phyloP scores from a whole-genome alignment of 2,113 vertebrate genomes.

The Cyprinodon brontotheroides region DNA sequence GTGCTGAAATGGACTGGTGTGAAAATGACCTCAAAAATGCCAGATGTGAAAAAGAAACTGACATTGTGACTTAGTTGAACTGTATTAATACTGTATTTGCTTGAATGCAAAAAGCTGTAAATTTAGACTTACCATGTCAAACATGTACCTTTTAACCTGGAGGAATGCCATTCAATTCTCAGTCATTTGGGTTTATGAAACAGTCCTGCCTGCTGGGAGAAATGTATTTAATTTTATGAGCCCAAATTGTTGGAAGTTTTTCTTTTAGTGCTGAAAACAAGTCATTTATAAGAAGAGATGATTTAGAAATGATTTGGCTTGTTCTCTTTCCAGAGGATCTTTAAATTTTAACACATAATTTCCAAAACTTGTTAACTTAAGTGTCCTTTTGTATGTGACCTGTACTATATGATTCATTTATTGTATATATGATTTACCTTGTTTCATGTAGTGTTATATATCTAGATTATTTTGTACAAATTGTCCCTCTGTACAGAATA shows the following conservation, averaged over 20 bases:
- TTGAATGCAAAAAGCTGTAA: slow-evolving; percentile 78
- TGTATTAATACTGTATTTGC: slow-evolving; percentile 80
- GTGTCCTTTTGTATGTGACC: slow-evolving; percentile 97
- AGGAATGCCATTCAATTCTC: slow-evolving; percentile 74
- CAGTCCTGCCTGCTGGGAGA: slow-evolving; percentile 68
- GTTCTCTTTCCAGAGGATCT: slow-evolving; percentile 80
- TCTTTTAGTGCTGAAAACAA: slow-evolving; percentile 86
- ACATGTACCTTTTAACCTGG: slow-evolving; percentile 77
- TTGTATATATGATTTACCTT: slow-evolving; percentile 99
- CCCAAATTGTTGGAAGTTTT: slow-evolving; percentile 61
- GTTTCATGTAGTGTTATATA: slow-evolving; percentile 97
- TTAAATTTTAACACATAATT: slow-evolving; percentile 80
- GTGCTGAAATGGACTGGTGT: slow-evolving; percentile 45
- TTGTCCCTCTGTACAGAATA: slow-evolving; percentile 98
- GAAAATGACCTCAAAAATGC: slow-evolving; percentile 58
- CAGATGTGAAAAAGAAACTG: slow-evolving; percentile 66
- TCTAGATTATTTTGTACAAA: slow-evolving; percentile 99
- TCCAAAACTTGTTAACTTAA: slow-evolving; percentile 87
- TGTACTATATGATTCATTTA: slow-evolving; percentile 94
- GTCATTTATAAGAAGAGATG: slow-evolving; percentile 52
- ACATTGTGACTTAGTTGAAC: slow-evolving; percentile 71
- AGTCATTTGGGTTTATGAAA: slow-evolving; percentile 60
- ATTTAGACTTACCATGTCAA: slow-evolving; percentile 77
- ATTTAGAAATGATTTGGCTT: slow-evolving; percentile 78
- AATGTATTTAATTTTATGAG: slow-evolving; percentile 65